Percentiles rank a stretch among this genome's conserved stretches.
phyloP scores from a whole-genome alignment of 2,797 vertebrate species.

The Brachyrhaphis roseni region DNA sequence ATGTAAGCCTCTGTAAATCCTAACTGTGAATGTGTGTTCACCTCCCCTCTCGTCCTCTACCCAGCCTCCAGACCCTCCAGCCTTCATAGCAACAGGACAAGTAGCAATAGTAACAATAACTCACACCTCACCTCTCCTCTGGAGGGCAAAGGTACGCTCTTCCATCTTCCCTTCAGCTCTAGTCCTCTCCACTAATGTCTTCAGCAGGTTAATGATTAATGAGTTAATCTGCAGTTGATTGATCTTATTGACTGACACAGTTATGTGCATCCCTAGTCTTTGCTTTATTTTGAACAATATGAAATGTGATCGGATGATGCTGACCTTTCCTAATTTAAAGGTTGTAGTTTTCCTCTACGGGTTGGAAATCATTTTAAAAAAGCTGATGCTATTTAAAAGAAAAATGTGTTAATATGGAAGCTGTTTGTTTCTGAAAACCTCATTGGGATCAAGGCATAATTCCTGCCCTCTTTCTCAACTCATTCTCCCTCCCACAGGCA shows the following conservation, averaged over 20 bases:
- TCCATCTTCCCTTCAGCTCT: conserved; percentile 6
- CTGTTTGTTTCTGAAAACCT: not conserved
- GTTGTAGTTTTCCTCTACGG: not conserved
- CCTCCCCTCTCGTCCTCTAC: conserved; percentile 56
- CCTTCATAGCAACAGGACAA: conserved; percentile 95
- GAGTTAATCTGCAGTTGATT: too few relatives aligned
- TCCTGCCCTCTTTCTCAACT: not conserved
- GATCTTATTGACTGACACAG: too few relatives aligned
- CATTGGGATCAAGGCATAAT: not conserved
- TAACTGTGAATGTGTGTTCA: conserved; percentile 57
- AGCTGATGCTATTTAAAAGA: not conserved
- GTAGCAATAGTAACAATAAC: conserved; percentile 98
- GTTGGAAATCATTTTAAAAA: not conserved
- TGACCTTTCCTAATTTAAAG: conserved; percentile 4
- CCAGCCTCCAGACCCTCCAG: conserved; percentile 93
- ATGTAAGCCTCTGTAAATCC: conserved; percentile 38
- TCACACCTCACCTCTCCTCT: conserved; percentile 85
- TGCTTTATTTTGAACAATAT: not conserved
- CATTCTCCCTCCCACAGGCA: conserved; percentile 70
- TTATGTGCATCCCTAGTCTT: too few relatives aligned
- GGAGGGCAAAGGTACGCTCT: conserved; percentile 92
- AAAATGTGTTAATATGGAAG: not conserved
- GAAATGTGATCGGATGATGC: not conserved
- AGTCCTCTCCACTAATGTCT: conserved; percentile 10
- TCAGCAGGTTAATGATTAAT: not conserved